Conservation (phyloP, 2,888 invertebrate genomes). For the Macrosoma leucophasiata region DNA sequence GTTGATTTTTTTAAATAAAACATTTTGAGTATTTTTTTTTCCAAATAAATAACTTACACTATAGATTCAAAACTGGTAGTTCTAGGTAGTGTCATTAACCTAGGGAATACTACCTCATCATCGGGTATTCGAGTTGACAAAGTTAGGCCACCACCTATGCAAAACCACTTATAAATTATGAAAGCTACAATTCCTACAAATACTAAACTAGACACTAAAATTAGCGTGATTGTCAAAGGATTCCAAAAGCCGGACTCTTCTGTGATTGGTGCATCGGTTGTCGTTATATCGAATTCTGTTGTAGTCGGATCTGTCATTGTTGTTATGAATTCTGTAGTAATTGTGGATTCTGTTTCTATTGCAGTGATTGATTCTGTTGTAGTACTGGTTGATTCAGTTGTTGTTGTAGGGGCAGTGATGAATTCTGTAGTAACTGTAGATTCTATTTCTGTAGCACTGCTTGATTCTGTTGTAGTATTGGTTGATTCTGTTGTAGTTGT, state of each 20-base stretch:
- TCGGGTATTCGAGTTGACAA: constrained; percentile 1
- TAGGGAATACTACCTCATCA: constrained; percentile 6
- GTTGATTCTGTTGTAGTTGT: neutral
- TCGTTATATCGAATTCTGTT: neutral
- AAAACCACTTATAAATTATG: constrained; percentile 6
- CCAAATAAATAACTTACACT: neutral
- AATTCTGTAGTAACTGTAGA: neutral
- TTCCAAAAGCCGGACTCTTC: constrained; percentile 7
- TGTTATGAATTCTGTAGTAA: neutral
- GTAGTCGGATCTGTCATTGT: neutral
- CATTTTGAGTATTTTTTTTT: neutral
- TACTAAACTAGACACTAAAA: neutral
- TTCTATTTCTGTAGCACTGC: neutral
- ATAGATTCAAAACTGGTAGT: constrained; percentile 1
- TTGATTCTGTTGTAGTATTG: neutral
- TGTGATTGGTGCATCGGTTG: neutral
- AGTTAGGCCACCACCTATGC: constrained; percentile 1
- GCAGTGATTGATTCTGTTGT: neutral
- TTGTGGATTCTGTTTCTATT: neutral
- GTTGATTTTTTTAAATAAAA: neutral
- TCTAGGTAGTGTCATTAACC: constrained; percentile 7
- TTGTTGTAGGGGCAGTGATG: neutral
- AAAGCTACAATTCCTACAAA: constrained; percentile 1
- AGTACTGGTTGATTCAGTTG: neutral
- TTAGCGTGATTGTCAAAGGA: constrained; percentile 5